Percentiles rank a stretch among this genome's conserved stretches.
phyloP scores from a whole-genome alignment of 1,140 invertebrate genomes.

The Neocloeon triangulifer region DNA sequence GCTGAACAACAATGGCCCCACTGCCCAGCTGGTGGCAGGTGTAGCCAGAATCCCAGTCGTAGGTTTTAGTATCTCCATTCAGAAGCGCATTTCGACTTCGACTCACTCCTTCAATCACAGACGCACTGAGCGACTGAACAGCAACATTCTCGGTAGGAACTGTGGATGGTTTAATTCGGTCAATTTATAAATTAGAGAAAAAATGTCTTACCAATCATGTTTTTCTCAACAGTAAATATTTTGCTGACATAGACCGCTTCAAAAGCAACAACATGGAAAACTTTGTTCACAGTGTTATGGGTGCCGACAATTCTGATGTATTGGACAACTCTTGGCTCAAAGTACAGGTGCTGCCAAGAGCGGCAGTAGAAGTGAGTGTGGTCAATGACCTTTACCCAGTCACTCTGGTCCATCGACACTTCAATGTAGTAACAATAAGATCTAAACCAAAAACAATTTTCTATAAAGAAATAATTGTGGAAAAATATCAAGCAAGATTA shows the following conservation, averaged over 20 bases:
- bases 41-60: constrained; percentile 97
- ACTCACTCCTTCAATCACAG: constrained; percentile 85
- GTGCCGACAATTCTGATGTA: constrained; percentile 83
- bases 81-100: constrained; percentile 81
- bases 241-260: constrained; percentile 68
- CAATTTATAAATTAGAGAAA: not conserved
- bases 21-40: constrained; percentile 96
- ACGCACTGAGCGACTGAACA: constrained; percentile 64
- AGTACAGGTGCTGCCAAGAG: constrained; percentile 92
- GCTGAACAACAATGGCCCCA: constrained; percentile 81
- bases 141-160: constrained; percentile 82
- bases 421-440: constrained; percentile 95
- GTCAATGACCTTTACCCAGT: constrained; percentile 85
- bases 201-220: constrained; percentile 25
- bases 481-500: not conserved
- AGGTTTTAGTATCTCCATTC: constrained; percentile 82
- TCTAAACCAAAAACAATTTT: constrained; percentile 17
- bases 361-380: constrained; percentile 78
- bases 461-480: not conserved
- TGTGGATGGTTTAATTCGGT: constrained; percentile 23
- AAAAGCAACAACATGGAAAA: constrained; percentile 82
- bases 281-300: constrained; percentile 87
- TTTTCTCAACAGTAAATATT: constrained; percentile 48
- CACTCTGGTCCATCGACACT: constrained; percentile 85
- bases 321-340: constrained; percentile 65